Evolutionary conservation across 2,797 vertebrate genomes (phyloP).

Genomic region (Propithecus deckenii): DNA sequence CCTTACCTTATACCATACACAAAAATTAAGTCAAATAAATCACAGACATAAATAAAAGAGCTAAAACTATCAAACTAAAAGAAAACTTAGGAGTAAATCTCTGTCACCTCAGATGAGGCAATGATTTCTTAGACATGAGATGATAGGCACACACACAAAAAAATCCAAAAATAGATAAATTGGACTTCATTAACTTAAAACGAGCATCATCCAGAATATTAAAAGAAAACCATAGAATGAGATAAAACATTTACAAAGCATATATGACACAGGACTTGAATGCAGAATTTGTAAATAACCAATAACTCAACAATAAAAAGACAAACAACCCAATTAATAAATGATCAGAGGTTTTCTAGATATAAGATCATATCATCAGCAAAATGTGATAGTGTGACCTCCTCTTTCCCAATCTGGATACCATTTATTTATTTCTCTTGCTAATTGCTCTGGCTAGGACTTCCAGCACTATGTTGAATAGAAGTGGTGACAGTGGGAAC

Average conservation of each 20-base stretch:
- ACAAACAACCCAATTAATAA: neutral
- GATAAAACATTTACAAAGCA: neutral
- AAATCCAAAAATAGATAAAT: neutral
- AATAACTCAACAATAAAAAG: neutral
- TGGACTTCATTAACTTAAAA: neutral
- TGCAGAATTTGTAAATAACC: neutral
- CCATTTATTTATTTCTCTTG: too few relatives aligned
- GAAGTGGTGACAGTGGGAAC: too few relatives aligned
- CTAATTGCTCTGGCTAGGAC: too few relatives aligned
- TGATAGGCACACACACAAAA: neutral
- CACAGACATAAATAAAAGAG: neutral
- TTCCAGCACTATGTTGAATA: too few relatives aligned
- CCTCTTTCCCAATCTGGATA: too few relatives aligned
- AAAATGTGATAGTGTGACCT: too few relatives aligned
- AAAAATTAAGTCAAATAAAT: neutral
- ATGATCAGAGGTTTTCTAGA: neutral
- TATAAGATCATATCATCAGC: too few relatives aligned
- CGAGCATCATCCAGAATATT: neutral
- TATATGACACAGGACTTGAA: neutral
- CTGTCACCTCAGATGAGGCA: neutral
- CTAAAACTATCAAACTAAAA: neutral
- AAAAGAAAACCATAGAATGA: neutral
- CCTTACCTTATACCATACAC: neutral
- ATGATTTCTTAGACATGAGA: neutral
- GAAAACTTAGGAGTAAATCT: neutral